These are phyloP conservation scores for Eriocheir sinensis DNA, from an alignment of 1,140 invertebrate genomes.

Conservation along the genomic window DNA sequence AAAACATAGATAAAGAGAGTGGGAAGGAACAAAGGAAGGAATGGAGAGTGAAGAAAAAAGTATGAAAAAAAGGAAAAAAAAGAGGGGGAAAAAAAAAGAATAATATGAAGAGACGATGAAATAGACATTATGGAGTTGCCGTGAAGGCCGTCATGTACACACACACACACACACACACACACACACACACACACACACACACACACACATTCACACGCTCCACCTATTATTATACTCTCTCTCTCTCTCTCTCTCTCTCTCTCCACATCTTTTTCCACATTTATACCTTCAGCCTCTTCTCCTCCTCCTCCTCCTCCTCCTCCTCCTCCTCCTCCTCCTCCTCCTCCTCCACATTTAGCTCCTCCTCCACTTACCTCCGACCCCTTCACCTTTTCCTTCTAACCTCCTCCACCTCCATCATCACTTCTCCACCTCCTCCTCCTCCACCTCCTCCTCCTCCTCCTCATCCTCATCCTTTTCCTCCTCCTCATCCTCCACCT, in stretches of 20 bases:
- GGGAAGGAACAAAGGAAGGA: too few relatives aligned
- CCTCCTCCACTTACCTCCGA: neutral
- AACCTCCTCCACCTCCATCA: neutral
- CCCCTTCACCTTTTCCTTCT: neutral
- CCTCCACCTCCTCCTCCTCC: neutral
- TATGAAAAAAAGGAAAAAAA: too few relatives aligned
- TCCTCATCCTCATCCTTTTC: neutral
- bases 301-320: neutral
- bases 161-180: slow-evolving; percentile 22
- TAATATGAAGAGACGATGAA: too few relatives aligned
- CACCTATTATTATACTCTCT: neutral
- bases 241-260: too few relatives aligned
- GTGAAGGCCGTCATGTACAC: neutral
- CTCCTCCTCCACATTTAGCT: too few relatives aligned
- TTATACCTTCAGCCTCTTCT: neutral
- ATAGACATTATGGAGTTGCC: too few relatives aligned
- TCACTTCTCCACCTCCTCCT: neutral
- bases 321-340: neutral
- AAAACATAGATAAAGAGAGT: too few relatives aligned
- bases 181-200: slow-evolving; percentile 22
- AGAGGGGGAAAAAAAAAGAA: too few relatives aligned
- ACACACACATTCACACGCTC: neutral
- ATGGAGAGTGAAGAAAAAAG: too few relatives aligned
- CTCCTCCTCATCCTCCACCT: too few relatives aligned
- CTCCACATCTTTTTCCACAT: too few relatives aligned